Base-by-base conservation (phyloP, 1,140 invertebrate genomes). In the Orussus abietinus region DNA sequence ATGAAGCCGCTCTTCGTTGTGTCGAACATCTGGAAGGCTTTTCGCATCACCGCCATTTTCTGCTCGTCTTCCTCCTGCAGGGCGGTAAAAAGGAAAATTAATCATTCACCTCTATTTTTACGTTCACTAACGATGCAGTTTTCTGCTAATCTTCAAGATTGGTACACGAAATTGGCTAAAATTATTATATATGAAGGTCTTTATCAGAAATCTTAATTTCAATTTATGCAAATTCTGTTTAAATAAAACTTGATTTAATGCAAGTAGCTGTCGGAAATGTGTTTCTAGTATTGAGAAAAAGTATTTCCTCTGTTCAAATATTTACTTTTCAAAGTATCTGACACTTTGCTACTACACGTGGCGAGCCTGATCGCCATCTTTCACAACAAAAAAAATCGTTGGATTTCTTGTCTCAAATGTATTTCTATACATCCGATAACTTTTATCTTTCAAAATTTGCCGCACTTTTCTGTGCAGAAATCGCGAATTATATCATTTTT, bases 21-120 rank as follows among this genome's bases (percentile, higher is more conserved):
- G 70, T 95, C 92, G 58, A 93, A 94, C 90, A 94, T 94, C 69
- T 90, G 86, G 77, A 95, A 95, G 49, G 90, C 90, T 66, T 92
- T 92, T 57, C 88, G 85, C 78, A 92, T 88, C 69, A 92, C 85
- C 59, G 84, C 84, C 77, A 84, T 81, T 74, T 89, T 89, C 69
- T 90, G 85, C 51, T 88, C 85, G 66, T 88, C 84, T 66, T 84
- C 82, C 46, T 83, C 81, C 81, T 84, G 56, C 6, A 54, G 58
- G 62, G 62, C 17, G 51, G 44, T 51, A 43, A 26, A 7, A 12
- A 22, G 17, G 12, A 29, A 49, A 35, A 51, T 31, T 41, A 26
- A 10, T 21, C 5, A 17, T 32, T 28, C 7, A 31, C 12, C 39
- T 28, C 19, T 13, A 28, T 30, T 12, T 39, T 20, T 9, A 26